A percentile compares a stretch with the other conserved stretches of the same genome.
phyloP scores from a whole-genome alignment of 1,140 invertebrate genomes.

The Zaprionus gabonicus region DNA sequence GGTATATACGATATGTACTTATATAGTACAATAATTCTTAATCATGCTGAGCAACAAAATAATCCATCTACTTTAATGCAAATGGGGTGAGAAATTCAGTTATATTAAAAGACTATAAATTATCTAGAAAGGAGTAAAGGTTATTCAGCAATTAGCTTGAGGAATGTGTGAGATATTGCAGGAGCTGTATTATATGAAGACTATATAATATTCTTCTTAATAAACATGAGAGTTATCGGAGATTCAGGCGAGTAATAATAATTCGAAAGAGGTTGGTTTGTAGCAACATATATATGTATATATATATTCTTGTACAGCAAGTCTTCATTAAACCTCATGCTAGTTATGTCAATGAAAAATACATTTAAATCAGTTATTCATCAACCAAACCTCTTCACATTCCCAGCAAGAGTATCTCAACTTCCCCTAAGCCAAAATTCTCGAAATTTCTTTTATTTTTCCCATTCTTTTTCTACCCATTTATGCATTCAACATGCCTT shows the following conservation, averaged over 20 bases:
- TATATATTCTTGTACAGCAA: neutral
- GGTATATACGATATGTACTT: no score
- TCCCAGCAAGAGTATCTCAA: neutral
- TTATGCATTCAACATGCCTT: conserved; percentile 3
- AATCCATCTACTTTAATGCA: no score
- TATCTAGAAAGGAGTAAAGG: no score
- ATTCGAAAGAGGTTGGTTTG: neutral
- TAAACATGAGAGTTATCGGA: no score
- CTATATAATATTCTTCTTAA: neutral
- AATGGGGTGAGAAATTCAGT: no score
- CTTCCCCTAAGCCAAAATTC: neutral
- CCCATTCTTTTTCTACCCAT: neutral
- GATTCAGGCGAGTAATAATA: no score
- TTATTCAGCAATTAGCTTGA: no score
- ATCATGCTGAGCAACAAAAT: neutral
- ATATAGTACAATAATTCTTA: neutral
- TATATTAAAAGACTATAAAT: no score
- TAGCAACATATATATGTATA: neutral
- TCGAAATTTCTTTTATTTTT: neutral
- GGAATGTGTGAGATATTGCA: neutral
- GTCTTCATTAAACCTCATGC: no score
- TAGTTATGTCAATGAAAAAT: no score
- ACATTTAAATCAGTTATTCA: neutral
- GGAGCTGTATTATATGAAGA: neutral
- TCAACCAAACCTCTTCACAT: neutral